These are phyloP conservation scores for Argynnis bischoffii DNA, from an alignment of 2,888 invertebrate species.

Conservation along the genomic window DNA sequence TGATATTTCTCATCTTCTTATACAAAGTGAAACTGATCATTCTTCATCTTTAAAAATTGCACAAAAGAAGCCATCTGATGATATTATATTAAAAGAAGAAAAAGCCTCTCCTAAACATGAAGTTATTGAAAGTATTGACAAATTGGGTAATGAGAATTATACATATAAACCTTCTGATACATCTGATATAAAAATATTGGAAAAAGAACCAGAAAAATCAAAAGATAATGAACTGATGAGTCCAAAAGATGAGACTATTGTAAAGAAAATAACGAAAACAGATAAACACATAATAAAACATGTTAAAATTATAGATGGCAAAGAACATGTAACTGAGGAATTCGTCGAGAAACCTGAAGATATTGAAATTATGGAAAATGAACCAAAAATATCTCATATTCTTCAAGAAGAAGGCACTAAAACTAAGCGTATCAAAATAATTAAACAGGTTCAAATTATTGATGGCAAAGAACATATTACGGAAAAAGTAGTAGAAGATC, in stretches of 20 bases:
- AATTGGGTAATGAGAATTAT: not conserved
- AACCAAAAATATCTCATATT: constrained; percentile 31
- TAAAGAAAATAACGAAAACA: constrained; percentile 45
- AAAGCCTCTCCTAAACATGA: not conserved
- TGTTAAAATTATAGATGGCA: constrained; percentile 90
- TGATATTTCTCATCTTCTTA: constrained; percentile 9
- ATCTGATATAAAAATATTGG: too few species aligned
- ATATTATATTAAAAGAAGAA: not conserved
- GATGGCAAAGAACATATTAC: constrained; percentile 63
- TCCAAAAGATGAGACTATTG: not conserved
- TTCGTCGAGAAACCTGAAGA: constrained; percentile 76
- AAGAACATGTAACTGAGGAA: constrained; percentile 90
- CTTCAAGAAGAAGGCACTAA: constrained; percentile 55
- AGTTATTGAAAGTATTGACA: not conserved
- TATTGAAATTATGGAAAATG: constrained; percentile 46
- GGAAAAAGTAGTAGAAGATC: constrained; percentile 87
- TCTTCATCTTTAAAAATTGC: not conserved
- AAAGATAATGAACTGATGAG: not conserved
- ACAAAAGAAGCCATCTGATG: not conserved
- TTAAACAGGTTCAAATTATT: constrained; percentile 84
- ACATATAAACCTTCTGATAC: too few species aligned
- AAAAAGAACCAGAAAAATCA: not conserved
- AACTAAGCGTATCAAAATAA: constrained; percentile 79
- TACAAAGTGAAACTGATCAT: constrained; percentile 14
- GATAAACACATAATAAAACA: constrained; percentile 88